These are phyloP conservation scores for Salminus brasiliensis DNA, from an alignment of 2,113 vertebrate genomes.

Conservation along the genomic window DNA sequence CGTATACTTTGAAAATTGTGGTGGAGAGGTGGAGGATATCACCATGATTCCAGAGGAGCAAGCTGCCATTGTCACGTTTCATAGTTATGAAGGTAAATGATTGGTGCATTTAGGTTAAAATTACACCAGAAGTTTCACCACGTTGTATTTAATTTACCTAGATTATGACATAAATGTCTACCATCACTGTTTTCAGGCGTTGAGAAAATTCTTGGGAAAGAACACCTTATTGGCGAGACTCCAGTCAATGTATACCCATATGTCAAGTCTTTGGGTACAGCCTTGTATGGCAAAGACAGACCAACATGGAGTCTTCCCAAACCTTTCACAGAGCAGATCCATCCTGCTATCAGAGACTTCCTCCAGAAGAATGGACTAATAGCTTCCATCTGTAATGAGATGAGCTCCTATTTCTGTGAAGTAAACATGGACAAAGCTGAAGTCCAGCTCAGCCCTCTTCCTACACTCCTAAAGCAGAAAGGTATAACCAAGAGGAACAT, in stretches of 20 bases:
- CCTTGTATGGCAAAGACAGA: conserved; percentile 80
- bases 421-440: conserved; percentile 59
- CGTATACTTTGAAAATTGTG: conserved; percentile 83
- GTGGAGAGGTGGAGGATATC: conserved; percentile 51
- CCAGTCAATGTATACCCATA: conserved; percentile 81
- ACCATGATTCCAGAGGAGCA: conserved; percentile 73
- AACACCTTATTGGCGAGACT: conserved; percentile 66
- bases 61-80: conserved; percentile 82
- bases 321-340: conserved; percentile 72
- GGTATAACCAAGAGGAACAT: conserved; percentile 54
- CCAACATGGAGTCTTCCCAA: conserved; percentile 79
- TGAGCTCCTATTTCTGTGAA: conserved; percentile 75
- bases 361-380: conserved; percentile 67
- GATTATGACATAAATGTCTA: background rate
- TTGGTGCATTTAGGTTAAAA: background rate
- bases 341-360: conserved; percentile 73
- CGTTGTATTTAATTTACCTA: too few relatives aligned
- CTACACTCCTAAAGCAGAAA: conserved; percentile 68
- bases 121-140: too few relatives aligned
- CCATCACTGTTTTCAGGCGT: conserved; percentile 75
- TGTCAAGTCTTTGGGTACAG: conserved; percentile 72
- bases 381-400: conserved; percentile 70
- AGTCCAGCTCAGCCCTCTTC: conserved; percentile 74
- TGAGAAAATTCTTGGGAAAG: conserved; percentile 67
- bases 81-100: conserved; percentile 75